Conservation (phyloP, 2,888 invertebrate species). For the Pollenia angustigena region DNA sequence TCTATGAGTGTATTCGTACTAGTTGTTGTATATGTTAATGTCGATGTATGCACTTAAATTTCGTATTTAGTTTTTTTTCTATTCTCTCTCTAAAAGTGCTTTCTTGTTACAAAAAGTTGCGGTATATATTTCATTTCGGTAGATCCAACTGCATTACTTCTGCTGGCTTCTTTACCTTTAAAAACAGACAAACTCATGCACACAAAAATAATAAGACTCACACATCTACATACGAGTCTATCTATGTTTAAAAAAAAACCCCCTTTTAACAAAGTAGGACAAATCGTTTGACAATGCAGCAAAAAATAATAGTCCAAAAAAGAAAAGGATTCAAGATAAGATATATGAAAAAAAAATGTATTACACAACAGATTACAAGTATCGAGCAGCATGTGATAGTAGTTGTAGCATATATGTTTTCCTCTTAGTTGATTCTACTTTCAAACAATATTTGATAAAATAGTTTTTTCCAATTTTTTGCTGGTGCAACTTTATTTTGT, state of each 20-base stretch:
- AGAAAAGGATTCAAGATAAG: slow-evolving; percentile 1
- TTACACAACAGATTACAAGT: neutral
- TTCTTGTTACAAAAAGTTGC: slow-evolving; percentile 51
- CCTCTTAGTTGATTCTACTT: neutral
- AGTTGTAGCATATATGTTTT: slow-evolving; percentile 7
- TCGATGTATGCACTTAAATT: slow-evolving; percentile 42
- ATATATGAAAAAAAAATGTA: slow-evolving; percentile 8
- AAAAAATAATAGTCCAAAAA: slow-evolving; percentile 17
- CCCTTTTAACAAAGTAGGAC: slow-evolving; percentile 58
- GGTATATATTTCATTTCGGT: slow-evolving; percentile 70
- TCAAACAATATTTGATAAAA: slow-evolving; percentile 56
- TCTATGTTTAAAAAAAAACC: slow-evolving; percentile 23
- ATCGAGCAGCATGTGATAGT: neutral
- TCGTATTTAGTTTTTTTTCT: slow-evolving; percentile 22
- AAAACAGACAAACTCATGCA: neutral
- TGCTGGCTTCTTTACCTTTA: slow-evolving; percentile 34
- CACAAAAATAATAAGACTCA: neutral
- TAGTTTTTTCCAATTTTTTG: no score
- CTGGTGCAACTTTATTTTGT: slow-evolving; percentile 21
- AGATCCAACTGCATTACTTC: slow-evolving; percentile 71
- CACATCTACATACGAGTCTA: neutral
- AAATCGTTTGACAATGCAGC: slow-evolving; percentile 69
- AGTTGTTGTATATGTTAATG: slow-evolving; percentile 17
- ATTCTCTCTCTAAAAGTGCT: slow-evolving; percentile 35
- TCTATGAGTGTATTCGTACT: neutral